These are phyloP conservation scores for Drosophila neotestacea DNA, from an alignment of 2,888 invertebrate species.

Conservation along the genomic window DNA sequence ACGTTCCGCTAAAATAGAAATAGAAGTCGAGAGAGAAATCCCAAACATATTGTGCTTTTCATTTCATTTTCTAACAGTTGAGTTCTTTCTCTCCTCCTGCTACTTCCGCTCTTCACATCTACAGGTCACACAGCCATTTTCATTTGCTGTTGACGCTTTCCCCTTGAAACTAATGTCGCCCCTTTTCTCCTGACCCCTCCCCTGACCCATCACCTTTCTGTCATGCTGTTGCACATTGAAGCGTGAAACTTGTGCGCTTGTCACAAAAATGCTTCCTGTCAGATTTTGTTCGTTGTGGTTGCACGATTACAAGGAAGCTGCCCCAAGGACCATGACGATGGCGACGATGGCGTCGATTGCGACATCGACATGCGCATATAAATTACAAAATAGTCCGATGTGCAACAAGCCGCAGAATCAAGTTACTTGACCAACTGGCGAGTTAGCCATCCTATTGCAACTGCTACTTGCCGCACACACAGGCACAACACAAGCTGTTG, in stretches of 20 bases:
- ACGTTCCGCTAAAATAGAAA: slow-evolving; percentile 25
- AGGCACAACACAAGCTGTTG: slow-evolving; percentile 3
- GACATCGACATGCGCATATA: slow-evolving; percentile 57
- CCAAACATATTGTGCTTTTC: slow-evolving; percentile 65
- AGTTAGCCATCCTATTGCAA: slow-evolving; percentile 25
- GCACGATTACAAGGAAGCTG: slow-evolving; percentile 33
- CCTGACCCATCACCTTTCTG: slow-evolving; percentile 14
- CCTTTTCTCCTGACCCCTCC: neutral
- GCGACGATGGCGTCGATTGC: neutral
- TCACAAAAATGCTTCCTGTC: slow-evolving; percentile 84
- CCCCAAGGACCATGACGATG: slow-evolving; percentile 9
- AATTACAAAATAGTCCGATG: slow-evolving; percentile 65
- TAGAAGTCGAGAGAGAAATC: slow-evolving; percentile 23
- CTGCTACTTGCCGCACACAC: slow-evolving; percentile 34
- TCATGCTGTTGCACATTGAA: slow-evolving; percentile 75
- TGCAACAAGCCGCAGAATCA: slow-evolving; percentile 49
- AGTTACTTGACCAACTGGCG: slow-evolving; percentile 52
- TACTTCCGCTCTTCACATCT: neutral
- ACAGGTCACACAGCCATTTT: slow-evolving; percentile 54
- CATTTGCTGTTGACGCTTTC: slow-evolving; percentile 54
- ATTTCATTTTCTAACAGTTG: slow-evolving; percentile 25
- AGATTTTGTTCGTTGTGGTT: slow-evolving; percentile 75
- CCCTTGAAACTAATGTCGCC: slow-evolving; percentile 29
- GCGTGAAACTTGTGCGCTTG: slow-evolving; percentile 84
- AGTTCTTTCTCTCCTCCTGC: slow-evolving; percentile 2